These are phyloP conservation scores for Parascotia fuliginaria DNA, from an alignment of 2,888 invertebrate genomes.

Conservation along the genomic window DNA sequence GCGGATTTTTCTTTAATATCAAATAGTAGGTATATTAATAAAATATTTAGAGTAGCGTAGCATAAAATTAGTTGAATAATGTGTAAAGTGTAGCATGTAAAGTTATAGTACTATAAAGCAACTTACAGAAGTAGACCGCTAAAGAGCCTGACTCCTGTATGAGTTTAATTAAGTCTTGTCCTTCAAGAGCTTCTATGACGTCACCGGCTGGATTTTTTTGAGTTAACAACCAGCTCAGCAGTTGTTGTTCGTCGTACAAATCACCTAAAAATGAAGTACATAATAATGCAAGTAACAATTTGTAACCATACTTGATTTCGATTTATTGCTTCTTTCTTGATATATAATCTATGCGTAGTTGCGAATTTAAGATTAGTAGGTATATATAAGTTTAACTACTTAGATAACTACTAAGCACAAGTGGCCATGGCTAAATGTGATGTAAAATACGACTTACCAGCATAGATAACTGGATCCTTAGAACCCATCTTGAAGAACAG, in stretches of 20 bases:
- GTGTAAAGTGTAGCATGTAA: slow-evolving; percentile 47
- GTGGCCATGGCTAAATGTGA: too few relatives aligned
- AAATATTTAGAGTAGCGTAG: slow-evolving; percentile 25
- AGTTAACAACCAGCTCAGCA: slow-evolving; percentile 95
- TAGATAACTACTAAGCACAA: too few relatives aligned
- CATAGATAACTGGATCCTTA: slow-evolving; percentile 96
- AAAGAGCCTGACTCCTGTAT: slow-evolving; percentile 93
- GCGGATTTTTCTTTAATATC: not conserved
- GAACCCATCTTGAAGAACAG: slow-evolving; percentile 95
- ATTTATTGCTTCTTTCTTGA: too few relatives aligned
- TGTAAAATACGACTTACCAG: slow-evolving; percentile 86
- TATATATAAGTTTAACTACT: too few relatives aligned
- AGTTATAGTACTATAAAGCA: slow-evolving; percentile 23
- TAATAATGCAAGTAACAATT: too few relatives aligned
- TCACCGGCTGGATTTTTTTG: slow-evolving; percentile 97
- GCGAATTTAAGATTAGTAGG: too few relatives aligned
- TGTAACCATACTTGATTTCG: too few relatives aligned
- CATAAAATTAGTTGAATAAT: slow-evolving; percentile 49
- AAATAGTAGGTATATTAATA: slow-evolving; percentile 9
- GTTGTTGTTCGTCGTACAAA: slow-evolving; percentile 93
- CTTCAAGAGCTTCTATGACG: slow-evolving; percentile 95
- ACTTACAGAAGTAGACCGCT: slow-evolving; percentile 97
- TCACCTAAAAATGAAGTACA: slow-evolving; percentile 87
- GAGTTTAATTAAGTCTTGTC: slow-evolving; percentile 90
- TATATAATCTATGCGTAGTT: too few relatives aligned